Percentiles rank a stretch among this genome's conserved stretches.
These are phyloP conservation scores for Trichomycterus rosablanca DNA, from an alignment of 2,113 vertebrate genomes.

Conservation along the genomic window DNA sequence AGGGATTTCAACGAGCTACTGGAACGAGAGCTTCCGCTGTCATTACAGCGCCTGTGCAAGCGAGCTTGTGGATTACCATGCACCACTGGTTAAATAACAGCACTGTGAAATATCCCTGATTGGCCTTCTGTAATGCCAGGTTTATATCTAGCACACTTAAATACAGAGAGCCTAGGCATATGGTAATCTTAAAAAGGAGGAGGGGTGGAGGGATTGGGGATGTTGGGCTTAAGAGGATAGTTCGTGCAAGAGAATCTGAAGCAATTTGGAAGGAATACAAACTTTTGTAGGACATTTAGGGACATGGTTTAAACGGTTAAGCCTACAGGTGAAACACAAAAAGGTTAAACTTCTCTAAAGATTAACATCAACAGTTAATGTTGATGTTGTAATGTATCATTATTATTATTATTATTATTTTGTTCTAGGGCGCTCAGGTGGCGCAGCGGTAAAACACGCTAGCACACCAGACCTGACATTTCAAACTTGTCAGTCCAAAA, in stretches of 20 bases:
- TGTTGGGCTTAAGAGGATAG: too few species aligned
- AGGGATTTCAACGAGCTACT: slow-evolving; percentile 30
- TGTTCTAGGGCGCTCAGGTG: too few species aligned
- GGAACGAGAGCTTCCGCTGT: slow-evolving; percentile 27
- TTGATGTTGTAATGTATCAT: too few species aligned
- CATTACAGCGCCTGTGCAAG: slow-evolving; percentile 28
- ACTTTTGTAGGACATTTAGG: too few species aligned
- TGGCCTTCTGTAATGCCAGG: slow-evolving; percentile 11
- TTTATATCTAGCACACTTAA: not conserved
- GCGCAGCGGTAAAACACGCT: too few species aligned
- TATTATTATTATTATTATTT: too few species aligned
- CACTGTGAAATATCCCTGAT: slow-evolving; percentile 30
- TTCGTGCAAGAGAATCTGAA: not conserved
- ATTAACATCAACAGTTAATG: not conserved
- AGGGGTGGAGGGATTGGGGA: too few species aligned
- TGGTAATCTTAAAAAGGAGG: slow-evolving; percentile 4
- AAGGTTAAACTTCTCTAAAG: not conserved
- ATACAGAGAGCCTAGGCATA: not conserved
- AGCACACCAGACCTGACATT: too few species aligned
- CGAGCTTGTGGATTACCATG: slow-evolving; percentile 15
- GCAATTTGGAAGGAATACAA: too few species aligned
- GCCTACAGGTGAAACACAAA: not conserved
- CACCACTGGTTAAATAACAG: slow-evolving; percentile 32
- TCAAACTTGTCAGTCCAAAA: too few species aligned
- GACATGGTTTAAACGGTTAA: too few species aligned